Evolutionary conservation across 2,888 invertebrate genomes (phyloP), one percentile per base, ranked within the genome.

Genomic region (Agrotis ipsilon): DNA sequence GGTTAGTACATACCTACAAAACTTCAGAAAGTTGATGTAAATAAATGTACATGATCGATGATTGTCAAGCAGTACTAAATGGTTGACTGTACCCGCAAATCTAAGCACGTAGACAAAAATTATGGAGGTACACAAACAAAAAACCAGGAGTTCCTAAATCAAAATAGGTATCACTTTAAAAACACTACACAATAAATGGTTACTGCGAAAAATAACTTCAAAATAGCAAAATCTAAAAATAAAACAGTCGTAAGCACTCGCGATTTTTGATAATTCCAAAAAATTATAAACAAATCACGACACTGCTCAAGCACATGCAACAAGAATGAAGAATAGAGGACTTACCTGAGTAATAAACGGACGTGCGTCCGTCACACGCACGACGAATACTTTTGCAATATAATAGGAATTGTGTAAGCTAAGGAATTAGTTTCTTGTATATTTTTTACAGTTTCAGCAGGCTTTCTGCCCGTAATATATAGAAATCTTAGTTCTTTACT

Each of bases 311-410:
- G 81, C 78, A 79, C 76, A 82, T 75, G 79, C 84, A 77, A 83
- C 67, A 81, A 75, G 46, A 88, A 87, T 84, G 88, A 86, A 87
- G 87, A 85, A 80, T 85, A 88, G 87, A 76, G 83, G 76, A 94
- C 95, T 95, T 90, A 95, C 95, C 95, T 89, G 82, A 87, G 84
- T 83, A 90, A 89, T 86, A 88, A 92, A 94, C 92, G 92, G 92
- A 91, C 94, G 92, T 94, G 92, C 89, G 91, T 89, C 92, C 87
- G 84, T 88, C 89, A 87, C 88, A 90, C 89, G 88, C 91, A 92
- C 90, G 78, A 84, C 71, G 86, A 88, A 86, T 89, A 89, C 84
- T 90, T 92, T 93, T 89, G 91, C 88, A 88, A 93, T 90, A 81
- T 82, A 81, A 69, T 90, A 89, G 85, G 86, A 92, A 90, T 92